Percentiles rank a stretch among this genome's conserved stretches.
Evolutionary conservation across 2,888 invertebrate species (phyloP).

Genomic region (Mayetiola destructor): DNA sequence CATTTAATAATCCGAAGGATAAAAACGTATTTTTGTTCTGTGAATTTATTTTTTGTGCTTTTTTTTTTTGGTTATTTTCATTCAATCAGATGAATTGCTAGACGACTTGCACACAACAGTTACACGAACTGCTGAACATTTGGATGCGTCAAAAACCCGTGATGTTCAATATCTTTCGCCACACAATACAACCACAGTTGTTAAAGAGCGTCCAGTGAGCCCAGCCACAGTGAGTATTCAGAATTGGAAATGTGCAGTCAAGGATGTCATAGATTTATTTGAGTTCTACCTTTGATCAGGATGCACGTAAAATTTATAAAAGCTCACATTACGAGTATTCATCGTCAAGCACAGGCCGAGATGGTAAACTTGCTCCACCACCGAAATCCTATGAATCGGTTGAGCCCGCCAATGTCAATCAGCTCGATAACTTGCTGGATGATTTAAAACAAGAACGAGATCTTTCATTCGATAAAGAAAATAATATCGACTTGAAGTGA

Average conservation of each 20-base stretch:
- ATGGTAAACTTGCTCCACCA: not conserved
- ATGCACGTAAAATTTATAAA: not conserved
- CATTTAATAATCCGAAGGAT: too few relatives aligned
- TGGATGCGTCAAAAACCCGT: conserved; percentile 15
- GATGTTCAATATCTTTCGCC: conserved; percentile 21
- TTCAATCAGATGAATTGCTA: conserved; percentile 20
- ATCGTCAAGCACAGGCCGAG: not conserved
- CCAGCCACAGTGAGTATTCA: conserved; percentile 16
- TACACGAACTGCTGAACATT: conserved; percentile 16
- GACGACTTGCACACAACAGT: conserved; percentile 22
- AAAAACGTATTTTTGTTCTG: too few relatives aligned
- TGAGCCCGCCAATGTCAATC: conserved; percentile 48
- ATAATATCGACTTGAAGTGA: conserved; percentile 16
- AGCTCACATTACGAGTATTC: not conserved
- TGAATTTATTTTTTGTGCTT: not conserved
- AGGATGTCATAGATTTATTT: not conserved
- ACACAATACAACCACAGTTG: conserved; percentile 19
- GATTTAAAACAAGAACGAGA: conserved; percentile 45
- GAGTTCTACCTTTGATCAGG: not conserved
- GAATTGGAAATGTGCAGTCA: not conserved
- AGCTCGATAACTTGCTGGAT: conserved; percentile 58
- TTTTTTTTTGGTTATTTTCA: not conserved
- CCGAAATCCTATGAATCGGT: conserved; percentile 3
- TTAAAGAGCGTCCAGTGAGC: conserved; percentile 21
- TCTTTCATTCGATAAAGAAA: conserved; percentile 28